Base-by-base conservation (phyloP, 2,797 vertebrate genomes). In the Helostoma temminkii region DNA sequence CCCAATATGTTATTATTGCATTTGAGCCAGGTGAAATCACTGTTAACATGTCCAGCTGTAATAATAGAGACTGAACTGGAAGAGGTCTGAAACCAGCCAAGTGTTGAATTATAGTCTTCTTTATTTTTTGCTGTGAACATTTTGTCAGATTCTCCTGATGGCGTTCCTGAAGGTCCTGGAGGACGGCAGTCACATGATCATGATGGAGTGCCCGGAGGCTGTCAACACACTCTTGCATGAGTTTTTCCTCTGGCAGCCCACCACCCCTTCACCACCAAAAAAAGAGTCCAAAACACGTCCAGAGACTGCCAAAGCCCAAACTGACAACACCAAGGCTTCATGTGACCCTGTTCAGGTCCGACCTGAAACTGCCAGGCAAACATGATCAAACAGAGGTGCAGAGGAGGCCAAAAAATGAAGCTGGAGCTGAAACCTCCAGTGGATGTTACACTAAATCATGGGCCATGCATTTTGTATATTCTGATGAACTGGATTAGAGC, bases 181-280 rank as follows among this genome's bases (percentile, higher is more conserved):
- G 0, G 96, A 98, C 6, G 98, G 97, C 64, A 99, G 98, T 88
- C 98, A 99, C 93, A 99, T 99, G 98, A 93, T 99, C 82, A 99
- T 99, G 98, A 93, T 99, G 89, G 98, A 99, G 87, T 98, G 97
- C 73, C 97, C 98, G 0, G 96, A 98, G 58, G 91, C 94, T 0
- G 97, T 99, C 61, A 99, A 99, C 92, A 98, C 97, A 0, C 94
- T 99, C 63, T 91, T 99, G 55, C 96, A 98, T 0, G 97, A 99
- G 88, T 99, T 98, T 83, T 89, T 99, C 64, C 92, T 98, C 26
- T 99, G 97, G 98, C 97, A 99, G 89, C 97, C 97, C 0, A 92
- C 91, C 43, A 63, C 67, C 2, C 57, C 71, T 21, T 66, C 80
- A 12, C 73, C 62, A 0, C 74, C 87, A 34, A 93, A 91, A 81